phyloP scores from a whole-genome alignment of 2,888 invertebrate genomes.

The Exocentrus adspersus region DNA sequence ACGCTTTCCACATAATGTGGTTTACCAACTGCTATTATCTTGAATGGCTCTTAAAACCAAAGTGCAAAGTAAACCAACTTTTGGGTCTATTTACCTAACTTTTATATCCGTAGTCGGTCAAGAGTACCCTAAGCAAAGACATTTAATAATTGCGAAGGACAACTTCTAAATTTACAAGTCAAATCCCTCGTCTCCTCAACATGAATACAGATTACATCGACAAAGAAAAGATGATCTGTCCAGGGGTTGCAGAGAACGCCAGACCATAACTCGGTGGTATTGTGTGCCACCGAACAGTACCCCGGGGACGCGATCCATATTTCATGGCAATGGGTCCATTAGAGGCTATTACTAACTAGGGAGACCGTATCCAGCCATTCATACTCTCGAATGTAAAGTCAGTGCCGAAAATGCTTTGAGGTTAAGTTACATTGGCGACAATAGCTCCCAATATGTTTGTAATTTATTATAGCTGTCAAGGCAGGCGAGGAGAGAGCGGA shows the following conservation, averaged over 20 bases:
- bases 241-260: conserved; percentile 4
- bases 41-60: too few relatives aligned
- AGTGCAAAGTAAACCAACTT: too few relatives aligned
- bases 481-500: conserved; percentile 37
- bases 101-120: not conserved
- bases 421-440: conserved; percentile 58
- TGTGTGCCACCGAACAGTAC: conserved; percentile 48
- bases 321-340: conserved; percentile 62
- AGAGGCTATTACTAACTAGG: conserved; percentile 59
- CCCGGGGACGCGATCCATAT: conserved; percentile 58
- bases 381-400: conserved; percentile 49
- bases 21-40: too few relatives aligned
- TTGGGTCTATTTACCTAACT: not conserved
- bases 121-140: not conserved
- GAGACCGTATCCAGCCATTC: conserved; percentile 53
- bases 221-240: conserved; percentile 21
- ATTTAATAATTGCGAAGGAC: not conserved
- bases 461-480: conserved; percentile 57
- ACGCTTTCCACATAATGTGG: too few relatives aligned
- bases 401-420: conserved; percentile 56
- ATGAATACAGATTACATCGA: conserved; percentile 14
- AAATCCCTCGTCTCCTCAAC: not conserved
- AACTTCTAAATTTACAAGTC: not conserved
- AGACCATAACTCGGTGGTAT: conserved; percentile 31
- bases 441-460: conserved; percentile 59